Conservation (phyloP, 2,113 vertebrate species). For the Octodon degus region DNA sequence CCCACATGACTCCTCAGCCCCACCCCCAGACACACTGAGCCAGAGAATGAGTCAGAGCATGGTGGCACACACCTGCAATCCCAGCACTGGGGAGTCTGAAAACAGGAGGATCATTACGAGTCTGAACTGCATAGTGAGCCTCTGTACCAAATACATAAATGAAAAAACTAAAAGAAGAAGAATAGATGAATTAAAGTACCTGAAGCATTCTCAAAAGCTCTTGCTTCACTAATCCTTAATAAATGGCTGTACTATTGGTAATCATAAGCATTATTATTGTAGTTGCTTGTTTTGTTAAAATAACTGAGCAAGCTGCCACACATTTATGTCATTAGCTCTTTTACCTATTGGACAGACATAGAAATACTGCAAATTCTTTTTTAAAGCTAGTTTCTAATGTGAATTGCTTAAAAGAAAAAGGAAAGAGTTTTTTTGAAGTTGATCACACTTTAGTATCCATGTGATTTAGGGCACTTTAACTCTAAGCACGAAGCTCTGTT, state of each 20-base stretch:
- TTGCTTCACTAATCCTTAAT: not conserved
- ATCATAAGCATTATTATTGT: not conserved
- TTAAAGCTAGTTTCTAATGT: not conserved
- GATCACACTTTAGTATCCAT: not conserved
- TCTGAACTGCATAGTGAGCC: no score
- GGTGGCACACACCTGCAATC: no score
- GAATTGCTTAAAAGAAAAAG: not conserved
- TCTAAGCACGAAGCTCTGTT: not conserved
- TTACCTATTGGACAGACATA: not conserved
- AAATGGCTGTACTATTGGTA: not conserved
- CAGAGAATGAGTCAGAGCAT: no score
- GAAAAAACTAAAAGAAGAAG: not conserved
- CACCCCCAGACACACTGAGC: no score
- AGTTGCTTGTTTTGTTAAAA: not conserved
- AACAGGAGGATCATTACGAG: no score
- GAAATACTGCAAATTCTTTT: not conserved
- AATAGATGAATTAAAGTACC: conserved; percentile 25
- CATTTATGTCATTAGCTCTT: not conserved
- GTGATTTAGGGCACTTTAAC: not conserved
- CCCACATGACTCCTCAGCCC: no score
- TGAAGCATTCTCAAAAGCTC: not conserved
- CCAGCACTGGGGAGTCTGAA: no score
- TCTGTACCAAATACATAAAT: no score
- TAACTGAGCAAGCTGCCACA: not conserved
- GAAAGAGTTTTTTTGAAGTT: not conserved